phyloP scores from a whole-genome alignment of 1,140 invertebrate species.

The Musca domestica region DNA sequence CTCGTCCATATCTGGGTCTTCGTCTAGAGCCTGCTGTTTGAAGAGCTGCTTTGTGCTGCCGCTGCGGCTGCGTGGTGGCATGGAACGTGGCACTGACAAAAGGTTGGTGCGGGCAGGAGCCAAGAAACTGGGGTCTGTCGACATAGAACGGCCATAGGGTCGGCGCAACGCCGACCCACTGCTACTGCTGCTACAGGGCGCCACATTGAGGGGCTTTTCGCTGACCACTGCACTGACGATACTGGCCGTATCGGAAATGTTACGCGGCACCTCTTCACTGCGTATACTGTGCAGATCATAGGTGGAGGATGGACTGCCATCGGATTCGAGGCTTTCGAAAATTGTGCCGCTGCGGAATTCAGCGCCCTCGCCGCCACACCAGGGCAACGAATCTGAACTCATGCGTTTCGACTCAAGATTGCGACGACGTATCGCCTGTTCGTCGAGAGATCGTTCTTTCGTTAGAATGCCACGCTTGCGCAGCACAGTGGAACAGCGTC shows the following conservation, averaged over 20 bases:
- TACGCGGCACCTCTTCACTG: slow-evolving; percentile 41
- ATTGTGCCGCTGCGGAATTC: slow-evolving; percentile 48
- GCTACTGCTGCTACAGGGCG: neutral
- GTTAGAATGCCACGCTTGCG: slow-evolving; percentile 49
- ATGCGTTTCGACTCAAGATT: slow-evolving; percentile 51
- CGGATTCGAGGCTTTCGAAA: slow-evolving; percentile 49
- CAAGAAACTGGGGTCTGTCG: slow-evolving; percentile 44
- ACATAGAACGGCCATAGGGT: slow-evolving; percentile 47
- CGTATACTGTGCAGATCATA: slow-evolving; percentile 45
- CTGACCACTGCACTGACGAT: slow-evolving; percentile 25
- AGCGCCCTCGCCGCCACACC: slow-evolving; percentile 43
- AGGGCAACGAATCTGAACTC: slow-evolving; percentile 51
- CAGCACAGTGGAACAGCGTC: slow-evolving; percentile 38
- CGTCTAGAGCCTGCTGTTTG: slow-evolving; percentile 52
- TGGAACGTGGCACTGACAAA: slow-evolving; percentile 47
- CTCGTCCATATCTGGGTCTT: slow-evolving; percentile 50
- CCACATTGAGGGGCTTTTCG: slow-evolving; percentile 16
- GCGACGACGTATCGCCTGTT: slow-evolving; percentile 49
- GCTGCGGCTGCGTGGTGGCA: slow-evolving; percentile 51
- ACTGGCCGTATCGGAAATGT: slow-evolving; percentile 28
- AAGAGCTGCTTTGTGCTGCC: slow-evolving; percentile 53
- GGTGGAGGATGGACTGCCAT: slow-evolving; percentile 32
- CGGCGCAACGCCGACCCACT: slow-evolving; percentile 27
- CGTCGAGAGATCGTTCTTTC: slow-evolving; percentile 51
- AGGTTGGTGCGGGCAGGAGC: slow-evolving; percentile 32